Base-by-base conservation (phyloP, 1,140 invertebrate species). In the Drosophila albomicans region DNA sequence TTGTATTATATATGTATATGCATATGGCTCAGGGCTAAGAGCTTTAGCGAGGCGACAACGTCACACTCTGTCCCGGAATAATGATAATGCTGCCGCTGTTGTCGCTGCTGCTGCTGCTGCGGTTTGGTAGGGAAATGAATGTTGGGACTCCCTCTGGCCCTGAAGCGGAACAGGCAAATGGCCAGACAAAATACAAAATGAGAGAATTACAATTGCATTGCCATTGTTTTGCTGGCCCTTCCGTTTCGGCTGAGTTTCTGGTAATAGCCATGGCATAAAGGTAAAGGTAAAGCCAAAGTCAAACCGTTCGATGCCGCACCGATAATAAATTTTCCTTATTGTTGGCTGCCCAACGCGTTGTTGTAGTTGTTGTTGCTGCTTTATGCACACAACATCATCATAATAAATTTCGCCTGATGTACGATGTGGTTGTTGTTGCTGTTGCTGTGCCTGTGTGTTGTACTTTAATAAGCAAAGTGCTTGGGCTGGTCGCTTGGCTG, bases 321-420 rank as follows among this genome's bases (percentile, higher is more conserved):
- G 85, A 88, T 88, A 85, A 88, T 88, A 89, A 88, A 88, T 87
- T 87, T 87, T 79, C 72, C 84, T 88, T 86, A 87, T 87, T 87
- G 82, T 87, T 87, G 75, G 54, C 64, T 87, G 67, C 64, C 68
- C 81, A 84, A 68, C 41, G 64, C 51, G 65, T 16, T 69, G 70
- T 51, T n/a, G n/a, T n/a, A 67, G 75, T 52, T 75, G 76, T 57
- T 73, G 71, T 54, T 73, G 71, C 43, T 69, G 67, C 58, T 58
- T 74, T 77, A 79, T 82, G 69, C 81, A 87, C 80, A 87, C 84
- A 87, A 88, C 80, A 88, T 84, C 84, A 88, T 88, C 78, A 88
- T 89, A 88, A 88, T 88, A 88, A 88, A 89, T 89, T 89, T 88
- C 75, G 78, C 81, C 75, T 88, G 84, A 86, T 87, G 82, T 86